A percentile compares a stretch with the other conserved stretches of the same genome.
Conservation (phyloP, 2,888 invertebrate species). For the Aleiodes leptofemur region DNA sequence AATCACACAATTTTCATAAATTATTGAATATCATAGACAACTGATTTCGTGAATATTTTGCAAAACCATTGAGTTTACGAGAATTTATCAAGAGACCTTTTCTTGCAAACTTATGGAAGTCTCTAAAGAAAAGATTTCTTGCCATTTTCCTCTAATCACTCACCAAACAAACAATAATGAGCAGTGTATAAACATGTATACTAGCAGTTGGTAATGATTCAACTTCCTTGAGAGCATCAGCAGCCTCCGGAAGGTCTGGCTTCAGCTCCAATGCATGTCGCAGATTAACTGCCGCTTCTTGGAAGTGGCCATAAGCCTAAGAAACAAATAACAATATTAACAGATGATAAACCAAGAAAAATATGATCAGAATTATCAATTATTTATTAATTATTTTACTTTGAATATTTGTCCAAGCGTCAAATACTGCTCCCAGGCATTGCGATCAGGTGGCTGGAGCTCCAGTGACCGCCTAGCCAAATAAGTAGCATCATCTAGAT, state of each 20-base stretch:
- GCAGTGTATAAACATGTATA: slow-evolving; percentile 89
- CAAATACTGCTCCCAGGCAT: slow-evolving; percentile 94
- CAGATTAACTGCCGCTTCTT: slow-evolving; percentile 90
- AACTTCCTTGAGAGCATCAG: slow-evolving; percentile 87
- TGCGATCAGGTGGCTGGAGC: slow-evolving; percentile 89
- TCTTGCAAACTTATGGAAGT: neutral
- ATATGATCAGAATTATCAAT: neutral
- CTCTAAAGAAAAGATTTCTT: neutral
- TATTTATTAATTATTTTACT: slow-evolving; percentile 60
- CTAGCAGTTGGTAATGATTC: slow-evolving; percentile 88
- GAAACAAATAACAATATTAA: neutral
- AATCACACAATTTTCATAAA: slow-evolving; percentile 8
- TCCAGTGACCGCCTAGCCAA: slow-evolving; percentile 90
- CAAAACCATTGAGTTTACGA: too few relatives aligned
- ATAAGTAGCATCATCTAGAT: slow-evolving; percentile 92
- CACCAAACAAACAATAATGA: slow-evolving; percentile 92
- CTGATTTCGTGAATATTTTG: too few relatives aligned
- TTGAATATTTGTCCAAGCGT: slow-evolving; percentile 94
- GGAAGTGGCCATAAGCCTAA: slow-evolving; percentile 89
- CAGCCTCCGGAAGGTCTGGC: slow-evolving; percentile 90
- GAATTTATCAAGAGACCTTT: neutral
- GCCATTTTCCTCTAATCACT: slow-evolving; percentile 60
- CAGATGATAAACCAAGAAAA: slow-evolving; percentile 11
- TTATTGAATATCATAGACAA: too few relatives aligned
- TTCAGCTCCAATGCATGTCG: slow-evolving; percentile 88